Evolutionary conservation across 2,888 invertebrate species (phyloP).

Genomic region (Camptogramma bilineatum): DNA sequence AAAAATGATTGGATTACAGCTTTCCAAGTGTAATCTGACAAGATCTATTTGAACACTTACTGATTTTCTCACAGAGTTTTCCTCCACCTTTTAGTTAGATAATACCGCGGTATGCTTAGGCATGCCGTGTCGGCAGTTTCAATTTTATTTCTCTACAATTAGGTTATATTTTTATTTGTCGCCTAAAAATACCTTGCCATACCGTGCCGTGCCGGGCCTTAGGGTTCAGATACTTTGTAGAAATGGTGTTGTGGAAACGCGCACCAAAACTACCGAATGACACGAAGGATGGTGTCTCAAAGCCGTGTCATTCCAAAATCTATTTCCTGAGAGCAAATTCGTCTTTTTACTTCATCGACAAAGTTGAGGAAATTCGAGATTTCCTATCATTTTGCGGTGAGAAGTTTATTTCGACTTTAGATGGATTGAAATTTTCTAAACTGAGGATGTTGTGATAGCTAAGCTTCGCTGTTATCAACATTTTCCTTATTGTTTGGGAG

Average conservation of each 20-base stretch:
- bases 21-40: no score
- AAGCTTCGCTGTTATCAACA: background rate
- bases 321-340: constrained; percentile 45
- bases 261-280: constrained; percentile 32
- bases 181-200: no score
- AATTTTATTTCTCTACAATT: no score
- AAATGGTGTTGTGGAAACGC: constrained; percentile 22
- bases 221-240: background rate
- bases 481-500: background rate
- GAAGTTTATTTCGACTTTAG: constrained; percentile 33
- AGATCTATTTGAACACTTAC: no score
- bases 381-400: constrained; percentile 41
- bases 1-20: no score
- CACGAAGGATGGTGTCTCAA: constrained; percentile 44
- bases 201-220: no score
- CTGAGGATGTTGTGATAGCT: constrained; percentile 1
- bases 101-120: no score
- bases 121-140: no score
- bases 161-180: no score
- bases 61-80: no score
- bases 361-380: constrained; percentile 44
- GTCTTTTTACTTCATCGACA: constrained; percentile 45
- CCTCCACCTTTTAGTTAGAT: no score
- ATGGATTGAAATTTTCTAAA: constrained; percentile 11
- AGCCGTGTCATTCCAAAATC: constrained; percentile 48